Evolutionary conservation across 1,140 invertebrate genomes (phyloP), one percentile per base, ranked within the genome.

Genomic region (Littorina saxatilis): DNA sequence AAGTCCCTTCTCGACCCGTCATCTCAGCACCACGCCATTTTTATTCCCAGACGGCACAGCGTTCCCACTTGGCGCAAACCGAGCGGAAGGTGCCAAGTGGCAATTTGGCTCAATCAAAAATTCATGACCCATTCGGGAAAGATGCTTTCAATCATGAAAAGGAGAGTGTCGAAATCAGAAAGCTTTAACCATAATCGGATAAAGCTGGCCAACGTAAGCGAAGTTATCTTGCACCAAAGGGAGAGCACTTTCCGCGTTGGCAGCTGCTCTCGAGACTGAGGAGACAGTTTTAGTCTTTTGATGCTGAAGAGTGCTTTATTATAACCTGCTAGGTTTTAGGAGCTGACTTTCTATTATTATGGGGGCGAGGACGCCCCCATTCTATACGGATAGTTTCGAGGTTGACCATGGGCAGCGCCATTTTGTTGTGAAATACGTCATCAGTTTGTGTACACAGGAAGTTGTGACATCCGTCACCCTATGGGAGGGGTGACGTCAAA

Each of bases 81-180:
- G 50, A 58, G 74, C 74, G 32, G 50, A 76, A 76, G 74, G 74
- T 76, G 74, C 27, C 50, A 76, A 76, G 74, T 76, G 74, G 74
- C 74, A 76, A 76, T 76, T 76, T 76, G 50, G 35, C 29, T 52
- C 35, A 35, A 76, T 76, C 74, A 76, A 76, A 76, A 61, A 76
- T 76, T 76, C 74, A 76, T 76, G 74, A 58, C 74, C 55, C 74
- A 32, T 39, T 50, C 52, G n/a, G 50, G 52, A 23, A 37, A 58
- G 50, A 76, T 61, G 74, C 74, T 76, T 76, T 76, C 74, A 76
- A 76, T 76, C 50, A 76, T 76, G 74, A 76, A 55, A 39, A 76
- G 50, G 74, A 39, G 35, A 37, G 29, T 52, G 74, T 58, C 74
- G 35, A 39, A 76, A 76, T 58, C 74, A 55, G 74, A 61, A 55